Conservation (phyloP, 30 jellyfish, hydroid and myxozoan species). For the Cassiopea andromeda region DNA sequence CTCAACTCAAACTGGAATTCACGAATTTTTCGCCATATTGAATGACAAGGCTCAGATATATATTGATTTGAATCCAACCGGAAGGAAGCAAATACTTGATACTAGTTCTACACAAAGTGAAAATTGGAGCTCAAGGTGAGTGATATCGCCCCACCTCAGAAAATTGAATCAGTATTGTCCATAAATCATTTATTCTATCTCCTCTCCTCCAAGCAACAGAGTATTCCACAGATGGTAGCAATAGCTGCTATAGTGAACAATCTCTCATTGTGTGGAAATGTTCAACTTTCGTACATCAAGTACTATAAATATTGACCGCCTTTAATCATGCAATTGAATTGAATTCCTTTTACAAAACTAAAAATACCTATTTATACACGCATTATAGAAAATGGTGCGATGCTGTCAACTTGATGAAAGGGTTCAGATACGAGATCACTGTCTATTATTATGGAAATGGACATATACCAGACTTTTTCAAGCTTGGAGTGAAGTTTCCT, state of each 20-base stretch:
- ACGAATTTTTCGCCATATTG: slow-evolving; percentile 26
- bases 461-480: slow-evolving; percentile 1
- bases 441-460: slow-evolving; percentile 22
- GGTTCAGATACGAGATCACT: slow-evolving; percentile 30
- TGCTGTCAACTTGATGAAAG: slow-evolving; percentile 7
- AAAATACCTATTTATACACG: background rate
- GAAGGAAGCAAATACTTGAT: background rate
- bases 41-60: slow-evolving; percentile 24
- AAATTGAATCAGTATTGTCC: background rate
- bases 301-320: too few relatives aligned
- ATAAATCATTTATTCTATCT: background rate
- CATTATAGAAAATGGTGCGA: slow-evolving; percentile 15
- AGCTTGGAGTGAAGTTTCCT: slow-evolving; percentile 41
- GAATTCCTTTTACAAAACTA: too few relatives aligned
- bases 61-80: slow-evolving; percentile 22
- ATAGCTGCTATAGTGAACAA: too few relatives aligned
- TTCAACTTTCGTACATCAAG: too few relatives aligned
- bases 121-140: slow-evolving; percentile 32
- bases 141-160: background rate
- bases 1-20: slow-evolving; percentile 51
- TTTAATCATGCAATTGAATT: too few relatives aligned
- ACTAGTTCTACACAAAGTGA: background rate
- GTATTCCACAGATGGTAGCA: too few relatives aligned
- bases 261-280: too few relatives aligned
- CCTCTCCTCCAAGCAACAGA: too few relatives aligned